phyloP scores from a whole-genome alignment of 2,888 invertebrate genomes.

The Apamea sordens region DNA sequence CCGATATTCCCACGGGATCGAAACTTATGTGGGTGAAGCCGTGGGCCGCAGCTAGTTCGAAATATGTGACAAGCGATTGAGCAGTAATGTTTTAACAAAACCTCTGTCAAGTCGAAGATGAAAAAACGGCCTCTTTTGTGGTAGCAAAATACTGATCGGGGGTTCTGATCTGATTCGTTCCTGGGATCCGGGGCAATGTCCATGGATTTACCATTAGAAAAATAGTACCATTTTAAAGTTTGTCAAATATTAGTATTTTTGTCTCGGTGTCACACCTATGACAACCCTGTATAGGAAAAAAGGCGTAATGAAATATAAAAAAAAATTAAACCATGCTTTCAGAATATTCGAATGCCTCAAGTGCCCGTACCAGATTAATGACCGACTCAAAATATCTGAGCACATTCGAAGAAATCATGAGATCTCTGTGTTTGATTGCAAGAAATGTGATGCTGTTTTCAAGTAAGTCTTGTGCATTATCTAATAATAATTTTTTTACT shows the following conservation, averaged over 20 bases:
- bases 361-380: slow-evolving; percentile 28
- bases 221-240: not conserved
- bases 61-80: no score
- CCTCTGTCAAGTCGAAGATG: no score
- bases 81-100: no score
- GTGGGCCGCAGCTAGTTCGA: no score
- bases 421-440: slow-evolving; percentile 27
- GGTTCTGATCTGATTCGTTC: not conserved
- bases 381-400: slow-evolving; percentile 12
- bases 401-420: slow-evolving; percentile 30
- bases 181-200: not conserved
- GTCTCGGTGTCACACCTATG: no score
- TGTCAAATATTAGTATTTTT: no score
- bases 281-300: not conserved
- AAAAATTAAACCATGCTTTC: slow-evolving; percentile 1
- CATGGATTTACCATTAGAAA: not conserved
- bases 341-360: slow-evolving; percentile 29
- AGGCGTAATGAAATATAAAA: not conserved
- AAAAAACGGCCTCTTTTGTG: not conserved
- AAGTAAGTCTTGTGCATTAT: slow-evolving; percentile 19
- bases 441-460: slow-evolving; percentile 31
- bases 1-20: no score
- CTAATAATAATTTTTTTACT: no score
- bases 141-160: not conserved
- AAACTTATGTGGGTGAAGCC: no score